phyloP scores from a whole-genome alignment of 2,797 vertebrate genomes.

The Enteromius anoplus region DNA sequence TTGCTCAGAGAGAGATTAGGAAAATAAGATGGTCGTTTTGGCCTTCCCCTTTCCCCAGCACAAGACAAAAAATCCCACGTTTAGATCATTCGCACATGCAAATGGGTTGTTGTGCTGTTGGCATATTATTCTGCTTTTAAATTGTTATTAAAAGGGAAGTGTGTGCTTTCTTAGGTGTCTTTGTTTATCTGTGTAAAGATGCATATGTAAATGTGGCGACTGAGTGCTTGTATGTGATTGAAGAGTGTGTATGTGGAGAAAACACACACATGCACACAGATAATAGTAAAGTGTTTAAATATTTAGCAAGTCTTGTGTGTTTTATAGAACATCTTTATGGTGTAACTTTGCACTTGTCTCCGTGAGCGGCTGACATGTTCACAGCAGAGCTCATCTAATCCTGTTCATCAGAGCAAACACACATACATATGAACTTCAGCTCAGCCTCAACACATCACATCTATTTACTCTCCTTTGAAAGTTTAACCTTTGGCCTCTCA shows the following conservation, averaged over 20 bases:
- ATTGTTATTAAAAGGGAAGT: neutral
- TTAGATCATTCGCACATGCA: conserved; percentile 9
- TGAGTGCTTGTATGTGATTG: conserved; percentile 3
- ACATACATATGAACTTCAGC: conserved; percentile 6
- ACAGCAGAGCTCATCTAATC: conserved; percentile 18
- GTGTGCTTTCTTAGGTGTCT: conserved; percentile 5
- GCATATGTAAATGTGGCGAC: neutral
- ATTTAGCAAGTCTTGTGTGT: conserved; percentile 43
- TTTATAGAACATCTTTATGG: conserved; percentile 58
- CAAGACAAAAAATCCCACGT: conserved; percentile 21
- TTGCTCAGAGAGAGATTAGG: conserved; percentile 14
- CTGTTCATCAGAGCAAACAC: conserved; percentile 22
- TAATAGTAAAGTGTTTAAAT: neutral
- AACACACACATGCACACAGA: conserved; percentile 28
- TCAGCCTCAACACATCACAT: conserved; percentile 1
- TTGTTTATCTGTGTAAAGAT: neutral
- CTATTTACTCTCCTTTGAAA: conserved; percentile 56
- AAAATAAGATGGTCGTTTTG: conserved; percentile 4
- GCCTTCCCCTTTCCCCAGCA: conserved; percentile 37
- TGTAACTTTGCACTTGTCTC: conserved; percentile 74
- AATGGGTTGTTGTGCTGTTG: neutral
- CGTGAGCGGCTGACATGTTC: conserved; percentile 28
- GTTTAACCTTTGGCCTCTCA: conserved; percentile 59
- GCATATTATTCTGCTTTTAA: neutral
- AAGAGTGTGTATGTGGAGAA: neutral